Evolutionary conservation across 1,140 invertebrate genomes (phyloP).

Genomic region (Venturia canescens): DNA sequence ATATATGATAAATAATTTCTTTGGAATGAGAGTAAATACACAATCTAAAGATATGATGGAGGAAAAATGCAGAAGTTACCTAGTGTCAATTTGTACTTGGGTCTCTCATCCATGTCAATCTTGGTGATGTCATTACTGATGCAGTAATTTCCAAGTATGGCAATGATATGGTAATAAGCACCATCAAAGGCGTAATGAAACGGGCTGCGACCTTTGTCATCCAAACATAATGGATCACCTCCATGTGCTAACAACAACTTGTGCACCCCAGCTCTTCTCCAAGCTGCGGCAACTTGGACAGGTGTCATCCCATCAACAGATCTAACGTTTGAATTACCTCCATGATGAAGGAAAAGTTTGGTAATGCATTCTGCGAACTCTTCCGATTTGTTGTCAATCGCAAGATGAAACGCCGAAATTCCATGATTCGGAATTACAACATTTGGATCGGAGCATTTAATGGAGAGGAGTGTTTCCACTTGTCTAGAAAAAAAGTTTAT

Average conservation of each 20-base stretch:
- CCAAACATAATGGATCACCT: slow-evolving; percentile 82
- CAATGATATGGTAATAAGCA: slow-evolving; percentile 80
- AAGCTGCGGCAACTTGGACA: slow-evolving; percentile 89
- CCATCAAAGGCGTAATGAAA: slow-evolving; percentile 87
- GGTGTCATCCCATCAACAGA: slow-evolving; percentile 88
- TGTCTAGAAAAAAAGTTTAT: slow-evolving; percentile 73
- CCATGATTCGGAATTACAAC: slow-evolving; percentile 82
- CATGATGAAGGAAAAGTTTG: slow-evolving; percentile 82
- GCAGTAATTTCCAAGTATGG: slow-evolving; percentile 72
- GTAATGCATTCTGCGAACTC: slow-evolving; percentile 82
- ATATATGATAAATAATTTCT: too few relatives aligned
- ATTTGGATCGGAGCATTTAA: slow-evolving; percentile 82
- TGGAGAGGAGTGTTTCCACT: slow-evolving; percentile 79
- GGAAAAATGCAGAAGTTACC: slow-evolving; percentile 58
- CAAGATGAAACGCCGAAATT: slow-evolving; percentile 87
- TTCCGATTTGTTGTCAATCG: slow-evolving; percentile 82
- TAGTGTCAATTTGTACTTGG: slow-evolving; percentile 65
- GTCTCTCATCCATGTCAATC: slow-evolving; percentile 56
- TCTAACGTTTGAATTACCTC: slow-evolving; percentile 87
- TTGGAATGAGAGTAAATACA: too few relatives aligned
- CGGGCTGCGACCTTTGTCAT: slow-evolving; percentile 83
- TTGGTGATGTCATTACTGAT: slow-evolving; percentile 37
- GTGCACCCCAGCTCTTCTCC: slow-evolving; percentile 84
- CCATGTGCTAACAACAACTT: slow-evolving; percentile 85
- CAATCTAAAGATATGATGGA: too few relatives aligned